Percentiles rank a stretch among this genome's conserved stretches.
Conservation (phyloP, 2,888 invertebrate genomes). For the Cheiracanthium punctorium region DNA sequence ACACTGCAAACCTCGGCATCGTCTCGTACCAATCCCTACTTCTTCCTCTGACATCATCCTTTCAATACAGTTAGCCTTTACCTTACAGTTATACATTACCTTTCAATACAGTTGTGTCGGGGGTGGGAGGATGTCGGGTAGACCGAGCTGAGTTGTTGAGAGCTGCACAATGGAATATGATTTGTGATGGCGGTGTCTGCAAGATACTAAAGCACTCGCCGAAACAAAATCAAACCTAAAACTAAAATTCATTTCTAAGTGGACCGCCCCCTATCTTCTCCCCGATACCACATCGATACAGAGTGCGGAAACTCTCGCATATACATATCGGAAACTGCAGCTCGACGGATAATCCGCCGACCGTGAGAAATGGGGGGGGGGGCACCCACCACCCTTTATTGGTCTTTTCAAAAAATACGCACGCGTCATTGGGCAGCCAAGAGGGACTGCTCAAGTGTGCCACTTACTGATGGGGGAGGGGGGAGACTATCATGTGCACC, state of each 20-base stretch:
- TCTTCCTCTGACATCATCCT: too few relatives aligned
- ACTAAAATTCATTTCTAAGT: too few relatives aligned
- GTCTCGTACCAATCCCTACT: too few relatives aligned
- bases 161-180: conserved; percentile 10
- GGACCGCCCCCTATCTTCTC: too few relatives aligned
- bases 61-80: too few relatives aligned
- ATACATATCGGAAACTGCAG: conserved; percentile 37
- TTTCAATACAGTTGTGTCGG: conserved; percentile 17
- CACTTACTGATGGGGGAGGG: conserved; percentile 26
- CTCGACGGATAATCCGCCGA: background rate
- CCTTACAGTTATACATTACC: too few relatives aligned
- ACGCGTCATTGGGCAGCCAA: conserved; percentile 59
- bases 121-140: background rate
- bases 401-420: conserved; percentile 57
- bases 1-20: too few relatives aligned
- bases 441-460: conserved; percentile 43
- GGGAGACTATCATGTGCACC: too few relatives aligned
- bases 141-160: conserved; percentile 29
- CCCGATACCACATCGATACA: too few relatives aligned
- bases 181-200: conserved; percentile 15
- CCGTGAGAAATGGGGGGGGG: conserved; percentile 50
- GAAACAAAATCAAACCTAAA: too few relatives aligned
- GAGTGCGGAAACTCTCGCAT: conserved; percentile 11
- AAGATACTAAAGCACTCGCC: too few relatives aligned
- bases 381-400: conserved; percentile 50